Base-by-base conservation (phyloP, 92 coral and sea anemone genomes). In the Metridium senile region DNA sequence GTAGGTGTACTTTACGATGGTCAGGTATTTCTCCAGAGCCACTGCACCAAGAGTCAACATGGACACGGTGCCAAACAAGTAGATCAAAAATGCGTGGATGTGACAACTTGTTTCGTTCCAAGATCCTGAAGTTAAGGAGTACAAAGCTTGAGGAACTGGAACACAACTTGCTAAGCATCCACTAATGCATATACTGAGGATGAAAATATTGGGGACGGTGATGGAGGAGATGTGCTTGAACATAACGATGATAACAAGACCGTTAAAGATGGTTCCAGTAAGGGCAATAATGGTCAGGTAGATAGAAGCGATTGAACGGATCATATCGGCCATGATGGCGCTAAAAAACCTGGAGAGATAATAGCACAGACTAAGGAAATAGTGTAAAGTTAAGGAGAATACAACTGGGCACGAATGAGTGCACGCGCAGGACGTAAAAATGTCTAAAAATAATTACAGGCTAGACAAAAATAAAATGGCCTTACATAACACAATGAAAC, bases 1-100 rank as follows among this genome's bases (percentile, higher is more conserved):
- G 26, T 66, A 31, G 26, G 74, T 53, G 56, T 88, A 84, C 53
- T 56, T 70, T 59, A 59, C 76, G 51, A 88, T 85, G 23, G 89
- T 88, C 33, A 88, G 77, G 46, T 88, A 88, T 62, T 85, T 88
- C 65, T 87, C 93, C 11, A 75, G 74, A 19, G 93, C 83, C 29
- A 86, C 77, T 33, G 69, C 78, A 9, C 86, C 85, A 58, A 88
- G 28, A 75, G 85, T 89, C 21, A 85, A 70, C 53, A 84, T 80
- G 39, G 93, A 75, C 28, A 88, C 87, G 21, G 85, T 81, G 3
- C 89, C 93, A 43, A 88, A 81, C 18, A 80, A 69, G 52, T 84
- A 88, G 30, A 88, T 80, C 52, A 88, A 78, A 34, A 88, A 88
- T 17, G 93, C 93, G 64, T 88, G 93, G 21, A 80, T 66, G n/a